Evolutionary conservation across 2,888 invertebrate genomes (phyloP), one percentile per base, ranked within the genome.

Genomic region (Hemithea aestivaria): DNA sequence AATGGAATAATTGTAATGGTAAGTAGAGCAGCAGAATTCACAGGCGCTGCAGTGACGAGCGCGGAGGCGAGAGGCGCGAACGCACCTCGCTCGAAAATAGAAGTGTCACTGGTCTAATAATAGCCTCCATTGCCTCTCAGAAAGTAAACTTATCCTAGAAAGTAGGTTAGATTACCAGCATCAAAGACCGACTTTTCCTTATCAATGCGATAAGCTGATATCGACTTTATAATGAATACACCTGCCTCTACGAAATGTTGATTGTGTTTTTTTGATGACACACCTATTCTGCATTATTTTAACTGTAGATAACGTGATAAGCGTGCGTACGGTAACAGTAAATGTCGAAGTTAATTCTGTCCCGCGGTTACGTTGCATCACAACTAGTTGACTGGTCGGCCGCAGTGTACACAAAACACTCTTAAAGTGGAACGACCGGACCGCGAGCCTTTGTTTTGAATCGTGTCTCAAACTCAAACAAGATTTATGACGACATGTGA

Each of bases 341-440:
- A 73, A 69, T 74, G 72, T 66, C 67, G 68, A 70, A 65, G 75
- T 81, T 81, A 79, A 81, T 74, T 83, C 65, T 57, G 77, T 75
- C 62, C 63, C 56, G 67, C 62, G 43, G 36, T 47, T 51, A 56
- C 55, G 71, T 74, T 82, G 83, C 84, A 81, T 73, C 77, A 77
- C 56, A 63, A 66, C 50, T 50, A 47, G 49, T 45, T 16, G 16
- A 16, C 16, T 58, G 44, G 48, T 37, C 45, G 48, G 62, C 57
- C 58, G 48, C 53, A 56, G 51, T 57, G 51, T 55, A 59, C 42
- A 70, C 70, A 80, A 73, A 76, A 77, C 81, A 79, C 64, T 73
- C 73, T 64, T 69, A 73, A 71, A 66, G 76, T 74, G 79, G 76
- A 81, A 81, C 83, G 78, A 62, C 65, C 62, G 65, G 47, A 63